Base-by-base conservation (phyloP, 2,888 invertebrate genomes). In the Archips xylosteana region DNA sequence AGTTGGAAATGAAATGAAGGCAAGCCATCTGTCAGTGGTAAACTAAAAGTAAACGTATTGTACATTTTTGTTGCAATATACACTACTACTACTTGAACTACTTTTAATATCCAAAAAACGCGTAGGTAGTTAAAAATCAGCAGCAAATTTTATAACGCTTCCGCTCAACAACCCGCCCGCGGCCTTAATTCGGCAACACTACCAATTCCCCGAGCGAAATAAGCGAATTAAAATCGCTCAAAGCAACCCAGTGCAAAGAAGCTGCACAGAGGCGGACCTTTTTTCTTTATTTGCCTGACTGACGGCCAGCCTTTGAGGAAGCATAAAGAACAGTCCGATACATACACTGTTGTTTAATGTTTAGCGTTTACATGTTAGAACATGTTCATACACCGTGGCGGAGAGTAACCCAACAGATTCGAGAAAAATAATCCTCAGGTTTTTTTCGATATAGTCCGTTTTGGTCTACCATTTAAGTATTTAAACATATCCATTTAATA, bases 201-300 rank as follows among this genome's bases (percentile, higher is more conserved):
- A 86, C 88, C 89, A 86, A 89, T 89, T 90, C 88, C 85, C 87
- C 87, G 82, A 87, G 88, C 89, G 84, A 88, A 89, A 91, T 92
- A 92, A 92, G 90, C 91, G 89, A 92, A 92, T 92, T 92, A 93
- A 90, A 92, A 90, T 89, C 87, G 86, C 88, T 92, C 92, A 92
- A 92, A 92, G 92, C 89, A 85, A 87, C 85, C 84, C 85, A 84
- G 82, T 81, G 88, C 89, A 92, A 92, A 92, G 92, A 92, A 92
- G 88, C 87, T 87, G 88, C 88, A 86, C 85, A 85, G 87, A 83
- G 78, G 80, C 79, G 81, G 81, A 89, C 88, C 89, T 89, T 91
- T 90, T 91, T 88, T 88, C 63, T 45, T 32, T 13, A 32, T 51
- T 49, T n/a, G 47, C n/a, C 78, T 86, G 87, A 86, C 85, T 84